A percentile compares a stretch with the other conserved stretches of the same genome.
phyloP scores from a whole-genome alignment of 2,797 vertebrate species.

The Poecilia picta region DNA sequence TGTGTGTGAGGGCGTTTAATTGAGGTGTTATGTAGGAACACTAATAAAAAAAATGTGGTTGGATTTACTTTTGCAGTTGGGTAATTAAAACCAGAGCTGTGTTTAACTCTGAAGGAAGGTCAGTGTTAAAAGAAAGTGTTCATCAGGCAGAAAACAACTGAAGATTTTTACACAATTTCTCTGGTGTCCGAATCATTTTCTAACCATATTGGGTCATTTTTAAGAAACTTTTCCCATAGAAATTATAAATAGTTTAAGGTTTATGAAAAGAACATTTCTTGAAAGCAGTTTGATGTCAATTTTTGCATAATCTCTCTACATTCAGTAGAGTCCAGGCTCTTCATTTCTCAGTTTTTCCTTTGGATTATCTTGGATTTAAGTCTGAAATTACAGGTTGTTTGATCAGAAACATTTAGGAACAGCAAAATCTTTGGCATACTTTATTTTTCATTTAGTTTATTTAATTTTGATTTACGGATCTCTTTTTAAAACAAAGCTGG shows the following conservation, averaged over 20 bases:
- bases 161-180: background rate
- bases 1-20: slow-evolving; percentile 29
- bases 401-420: background rate
- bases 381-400: background rate
- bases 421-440: background rate
- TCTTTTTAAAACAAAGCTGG: background rate
- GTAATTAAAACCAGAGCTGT: slow-evolving; percentile 1
- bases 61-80: background rate
- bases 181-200: background rate
- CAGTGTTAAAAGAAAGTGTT: background rate
- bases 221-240: no score
- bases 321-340: background rate
- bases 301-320: background rate
- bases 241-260: no score
- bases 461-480: background rate
- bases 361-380: background rate
- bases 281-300: background rate
- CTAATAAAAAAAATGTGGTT: background rate
- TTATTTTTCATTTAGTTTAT: background rate
- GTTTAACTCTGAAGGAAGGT: background rate
- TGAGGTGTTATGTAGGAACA: slow-evolving; percentile 19
- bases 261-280: background rate
- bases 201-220: background rate
- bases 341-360: background rate
- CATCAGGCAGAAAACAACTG: background rate